Conservation (phyloP, 2,113 vertebrate genomes). For the Alethe diademata region DNA sequence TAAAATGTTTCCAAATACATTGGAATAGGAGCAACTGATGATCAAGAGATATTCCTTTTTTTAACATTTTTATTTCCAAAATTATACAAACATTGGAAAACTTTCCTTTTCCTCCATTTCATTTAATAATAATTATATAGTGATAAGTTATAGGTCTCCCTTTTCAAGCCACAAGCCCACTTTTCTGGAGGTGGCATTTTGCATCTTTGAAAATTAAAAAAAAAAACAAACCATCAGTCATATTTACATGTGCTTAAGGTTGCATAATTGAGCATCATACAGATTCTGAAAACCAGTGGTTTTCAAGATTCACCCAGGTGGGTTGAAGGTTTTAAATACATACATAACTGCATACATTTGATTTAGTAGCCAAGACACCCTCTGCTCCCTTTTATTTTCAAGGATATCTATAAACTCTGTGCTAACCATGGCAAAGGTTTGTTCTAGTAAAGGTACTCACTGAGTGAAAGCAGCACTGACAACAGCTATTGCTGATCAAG, state of each 20-base stretch:
- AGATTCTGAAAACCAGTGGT: constrained; percentile 52
- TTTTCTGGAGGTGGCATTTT: constrained; percentile 60
- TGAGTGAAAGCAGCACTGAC: constrained; percentile 25
- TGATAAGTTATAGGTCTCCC: constrained; percentile 42
- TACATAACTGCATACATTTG: constrained; percentile 40
- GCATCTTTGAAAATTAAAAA: constrained; percentile 70
- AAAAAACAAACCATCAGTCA: constrained; percentile 44
- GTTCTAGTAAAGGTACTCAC: constrained; percentile 26
- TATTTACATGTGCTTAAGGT: constrained; percentile 86
- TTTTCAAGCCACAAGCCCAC: constrained; percentile 41
- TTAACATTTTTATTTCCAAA: constrained; percentile 70
- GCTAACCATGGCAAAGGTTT: constrained; percentile 8
- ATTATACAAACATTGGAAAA: constrained; percentile 73
- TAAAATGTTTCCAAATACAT: constrained; percentile 84
- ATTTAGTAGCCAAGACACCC: constrained; percentile 39
- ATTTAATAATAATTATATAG: constrained; percentile 42
- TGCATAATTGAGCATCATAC: constrained; percentile 67
- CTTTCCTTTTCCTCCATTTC: constrained; percentile 41
- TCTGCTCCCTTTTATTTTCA: constrained; percentile 35
- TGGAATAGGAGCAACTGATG: constrained; percentile 61
- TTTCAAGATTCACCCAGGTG: constrained; percentile 65
- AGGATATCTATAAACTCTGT: constrained; percentile 26
- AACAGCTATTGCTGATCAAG: constrained; percentile 12
- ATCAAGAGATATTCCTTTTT: constrained; percentile 58
- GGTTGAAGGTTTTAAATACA: constrained; percentile 18